Conservation (phyloP, 2,113 vertebrate species). For the Neopipo cinnamomea region DNA sequence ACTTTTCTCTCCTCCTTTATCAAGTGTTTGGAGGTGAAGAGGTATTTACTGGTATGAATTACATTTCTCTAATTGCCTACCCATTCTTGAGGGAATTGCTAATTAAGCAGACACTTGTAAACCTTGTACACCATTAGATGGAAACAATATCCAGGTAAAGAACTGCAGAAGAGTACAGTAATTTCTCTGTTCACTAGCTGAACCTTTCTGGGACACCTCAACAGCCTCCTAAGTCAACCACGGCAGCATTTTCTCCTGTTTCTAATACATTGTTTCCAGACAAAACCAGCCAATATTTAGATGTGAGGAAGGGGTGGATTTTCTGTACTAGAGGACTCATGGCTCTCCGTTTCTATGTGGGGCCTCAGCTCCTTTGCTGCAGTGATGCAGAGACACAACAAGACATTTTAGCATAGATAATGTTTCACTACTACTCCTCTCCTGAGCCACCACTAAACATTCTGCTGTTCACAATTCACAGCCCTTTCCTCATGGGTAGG, state of each 20-base stretch:
- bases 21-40: not conserved
- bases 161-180: not conserved
- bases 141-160: not conserved
- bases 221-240: not conserved
- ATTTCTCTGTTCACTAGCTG: not conserved
- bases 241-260: not conserved
- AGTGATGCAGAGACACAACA: not conserved
- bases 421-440: not conserved
- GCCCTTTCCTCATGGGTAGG: not conserved
- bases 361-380: not conserved
- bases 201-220: not conserved
- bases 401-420: not conserved
- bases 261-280: not conserved
- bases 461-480: not conserved
- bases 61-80: not conserved
- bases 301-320: not conserved
- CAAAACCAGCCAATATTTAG: not conserved
- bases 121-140: not conserved
- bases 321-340: not conserved
- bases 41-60: not conserved
- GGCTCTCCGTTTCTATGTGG: accelerated
- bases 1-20: not conserved
- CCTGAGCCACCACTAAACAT: not conserved
- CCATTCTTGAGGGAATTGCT: not conserved
- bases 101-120: not conserved